Evolutionary conservation across 2,888 invertebrate species (phyloP).

Genomic region (Rambutsinella grinnellia): DNA sequence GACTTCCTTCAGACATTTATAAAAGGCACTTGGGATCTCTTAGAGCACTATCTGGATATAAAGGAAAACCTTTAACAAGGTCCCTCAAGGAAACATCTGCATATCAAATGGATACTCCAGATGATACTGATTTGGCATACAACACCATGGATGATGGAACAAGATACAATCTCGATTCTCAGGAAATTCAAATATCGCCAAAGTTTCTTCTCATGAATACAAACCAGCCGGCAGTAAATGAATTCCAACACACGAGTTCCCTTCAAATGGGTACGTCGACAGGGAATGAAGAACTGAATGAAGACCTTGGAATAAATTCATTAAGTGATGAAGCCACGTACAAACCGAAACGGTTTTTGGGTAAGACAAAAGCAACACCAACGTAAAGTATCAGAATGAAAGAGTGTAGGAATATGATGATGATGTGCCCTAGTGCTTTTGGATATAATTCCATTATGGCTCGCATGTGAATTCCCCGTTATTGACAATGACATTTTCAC

Average conservation of each 20-base stretch:
- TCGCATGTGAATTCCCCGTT: too few species aligned
- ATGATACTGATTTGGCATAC: too few species aligned
- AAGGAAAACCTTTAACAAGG: constrained; percentile 36
- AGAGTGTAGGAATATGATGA: too few species aligned
- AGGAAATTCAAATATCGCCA: not conserved
- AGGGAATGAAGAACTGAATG: constrained; percentile 25
- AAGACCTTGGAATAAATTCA: not conserved
- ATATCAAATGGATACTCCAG: constrained; percentile 28
- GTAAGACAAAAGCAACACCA: constrained; percentile 34
- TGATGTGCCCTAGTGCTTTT: too few species aligned
- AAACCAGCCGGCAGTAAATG: not conserved
- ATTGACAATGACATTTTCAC: too few species aligned
- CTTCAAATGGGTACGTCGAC: not conserved
- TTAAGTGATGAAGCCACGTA: constrained; percentile 17
- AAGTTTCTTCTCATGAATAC: not conserved
- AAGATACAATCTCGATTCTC: not conserved
- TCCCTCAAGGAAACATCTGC: constrained; percentile 29
- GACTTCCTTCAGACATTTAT: constrained; percentile 15
- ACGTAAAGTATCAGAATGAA: too few species aligned
- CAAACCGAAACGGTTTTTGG: constrained; percentile 54
- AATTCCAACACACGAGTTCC: constrained; percentile 11
- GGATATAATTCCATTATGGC: too few species aligned
- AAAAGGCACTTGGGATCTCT: constrained; percentile 51
- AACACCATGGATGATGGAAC: too few species aligned
- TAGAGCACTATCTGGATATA: constrained; percentile 32